Conservation (phyloP, 2,888 invertebrate species). For the Agrochola litura region DNA sequence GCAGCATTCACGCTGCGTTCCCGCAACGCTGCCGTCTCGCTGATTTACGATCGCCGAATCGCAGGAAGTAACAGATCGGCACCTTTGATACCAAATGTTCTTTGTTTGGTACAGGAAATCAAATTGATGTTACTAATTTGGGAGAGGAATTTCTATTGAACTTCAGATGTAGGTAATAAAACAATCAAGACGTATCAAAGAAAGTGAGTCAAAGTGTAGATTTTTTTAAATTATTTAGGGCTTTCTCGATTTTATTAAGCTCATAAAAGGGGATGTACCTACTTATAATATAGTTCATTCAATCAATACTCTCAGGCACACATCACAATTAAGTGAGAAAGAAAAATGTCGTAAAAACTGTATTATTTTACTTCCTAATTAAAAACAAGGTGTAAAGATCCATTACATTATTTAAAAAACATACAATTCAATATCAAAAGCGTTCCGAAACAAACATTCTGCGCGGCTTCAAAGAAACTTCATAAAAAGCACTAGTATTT, state of each 20-base stretch:
- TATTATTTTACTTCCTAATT: constrained; percentile 6
- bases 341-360: too few species aligned
- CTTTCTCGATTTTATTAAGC: background rate
- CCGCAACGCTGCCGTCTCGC: constrained; percentile 4
- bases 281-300: background rate
- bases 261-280: background rate
- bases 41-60: constrained; percentile 59
- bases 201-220: background rate
- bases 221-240: background rate
- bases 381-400: constrained; percentile 18
- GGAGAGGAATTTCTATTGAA: constrained; percentile 38
- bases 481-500: constrained; percentile 71
- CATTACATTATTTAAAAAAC: constrained; percentile 34
- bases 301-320: too few species aligned
- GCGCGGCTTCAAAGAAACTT: constrained; percentile 63
- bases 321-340: background rate
- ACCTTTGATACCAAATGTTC: constrained; percentile 61
- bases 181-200: constrained; percentile 17
- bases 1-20: constrained; percentile 23
- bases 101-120: constrained; percentile 55
- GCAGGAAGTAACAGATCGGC: constrained; percentile 56
- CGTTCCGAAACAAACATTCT: constrained; percentile 57
- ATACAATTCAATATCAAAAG: constrained; percentile 52
- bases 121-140: constrained; percentile 41
- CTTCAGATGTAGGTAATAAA: background rate